phyloP scores from a whole-genome alignment of 1,140 invertebrate genomes.

The Drosophila malerkotliana region DNA sequence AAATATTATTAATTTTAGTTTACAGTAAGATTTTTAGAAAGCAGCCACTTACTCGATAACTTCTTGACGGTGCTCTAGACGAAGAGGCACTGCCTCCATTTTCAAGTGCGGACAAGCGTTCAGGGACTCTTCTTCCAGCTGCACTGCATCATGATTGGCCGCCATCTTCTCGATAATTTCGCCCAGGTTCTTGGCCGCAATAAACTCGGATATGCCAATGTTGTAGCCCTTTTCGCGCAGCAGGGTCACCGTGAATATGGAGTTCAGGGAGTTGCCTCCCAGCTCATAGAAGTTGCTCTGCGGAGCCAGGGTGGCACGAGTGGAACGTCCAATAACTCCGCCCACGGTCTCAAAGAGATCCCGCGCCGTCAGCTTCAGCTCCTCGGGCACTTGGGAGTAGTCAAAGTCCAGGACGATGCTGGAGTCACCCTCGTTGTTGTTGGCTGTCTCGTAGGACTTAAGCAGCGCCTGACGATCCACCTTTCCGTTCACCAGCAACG shows the following conservation, averaged over 20 bases:
- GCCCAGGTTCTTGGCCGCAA: conserved; percentile 88
- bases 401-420: conserved; percentile 85
- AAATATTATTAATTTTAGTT: neutral
- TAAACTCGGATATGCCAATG: conserved; percentile 92
- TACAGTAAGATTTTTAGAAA: neutral
- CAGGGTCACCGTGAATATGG: conserved; percentile 91
- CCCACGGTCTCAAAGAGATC: conserved; percentile 90
- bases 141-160: conserved; percentile 60
- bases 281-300: conserved; percentile 92
- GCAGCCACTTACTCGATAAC: conserved; percentile 85
- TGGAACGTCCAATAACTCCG: conserved; percentile 87
- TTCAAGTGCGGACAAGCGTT: conserved; percentile 79
- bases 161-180: conserved; percentile 87
- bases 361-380: conserved; percentile 87
- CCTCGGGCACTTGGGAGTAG: conserved; percentile 86
- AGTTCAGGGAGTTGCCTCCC: conserved; percentile 94
- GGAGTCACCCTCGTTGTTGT: conserved; percentile 85
- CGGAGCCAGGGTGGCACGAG: conserved; percentile 85
- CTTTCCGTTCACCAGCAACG: conserved; percentile 93
- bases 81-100: conserved; percentile 86
- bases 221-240: conserved; percentile 91
- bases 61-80: conserved; percentile 87
- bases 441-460: conserved; percentile 88
- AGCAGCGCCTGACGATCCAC: conserved; percentile 91
- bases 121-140: conserved; percentile 64